Conservation (phyloP, 2,113 vertebrate species). For the Marcusenius ussheri region DNA sequence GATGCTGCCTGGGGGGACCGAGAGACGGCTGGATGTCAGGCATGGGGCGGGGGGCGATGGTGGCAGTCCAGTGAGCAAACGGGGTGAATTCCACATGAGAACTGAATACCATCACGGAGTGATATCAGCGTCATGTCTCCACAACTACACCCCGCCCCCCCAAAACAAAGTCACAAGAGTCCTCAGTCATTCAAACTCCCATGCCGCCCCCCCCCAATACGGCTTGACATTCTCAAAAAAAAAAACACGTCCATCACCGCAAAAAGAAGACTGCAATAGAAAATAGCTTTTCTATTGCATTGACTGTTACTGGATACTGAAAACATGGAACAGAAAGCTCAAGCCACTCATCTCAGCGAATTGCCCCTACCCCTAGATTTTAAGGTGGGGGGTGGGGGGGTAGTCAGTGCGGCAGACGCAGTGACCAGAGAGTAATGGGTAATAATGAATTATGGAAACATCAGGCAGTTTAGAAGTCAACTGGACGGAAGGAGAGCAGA, state of each 20-base stretch:
- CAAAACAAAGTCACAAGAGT: background rate
- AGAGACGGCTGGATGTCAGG: background rate
- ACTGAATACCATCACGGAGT: background rate
- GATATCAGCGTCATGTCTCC: background rate
- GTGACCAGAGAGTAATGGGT: background rate
- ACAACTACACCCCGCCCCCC: background rate
- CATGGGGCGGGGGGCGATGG: background rate
- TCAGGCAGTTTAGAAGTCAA: background rate
- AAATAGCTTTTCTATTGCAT: background rate
- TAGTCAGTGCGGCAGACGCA: background rate
- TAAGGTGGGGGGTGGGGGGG: background rate
- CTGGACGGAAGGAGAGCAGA: background rate
- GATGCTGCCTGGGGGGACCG: slow-evolving; percentile 72
- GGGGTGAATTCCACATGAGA: background rate
- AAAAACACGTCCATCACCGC: background rate
- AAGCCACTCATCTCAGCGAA: background rate
- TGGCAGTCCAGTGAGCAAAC: background rate
- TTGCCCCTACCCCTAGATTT: background rate
- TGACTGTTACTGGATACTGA: background rate
- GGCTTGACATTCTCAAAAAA: background rate
- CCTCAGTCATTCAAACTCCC: background rate
- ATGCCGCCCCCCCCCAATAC: background rate
- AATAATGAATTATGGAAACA: background rate
- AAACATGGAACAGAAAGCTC: background rate
- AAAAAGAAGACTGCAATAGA: background rate